Conservation (phyloP, 2,888 invertebrate species). For the Drosophila kuntzei region DNA sequence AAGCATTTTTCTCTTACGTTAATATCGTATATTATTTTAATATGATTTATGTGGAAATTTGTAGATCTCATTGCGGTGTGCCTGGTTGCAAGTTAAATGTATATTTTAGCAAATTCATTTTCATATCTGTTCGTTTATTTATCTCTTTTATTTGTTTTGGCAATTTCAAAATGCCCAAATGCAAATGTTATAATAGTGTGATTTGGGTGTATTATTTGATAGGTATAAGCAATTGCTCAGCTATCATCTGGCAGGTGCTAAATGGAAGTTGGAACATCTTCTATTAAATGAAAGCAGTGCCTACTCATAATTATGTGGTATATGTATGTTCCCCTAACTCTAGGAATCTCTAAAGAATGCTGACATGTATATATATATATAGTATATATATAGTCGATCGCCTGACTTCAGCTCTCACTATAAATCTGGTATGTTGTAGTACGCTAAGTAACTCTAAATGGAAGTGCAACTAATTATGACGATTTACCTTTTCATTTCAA, state of each 20-base stretch:
- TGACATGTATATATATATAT: slow-evolving; percentile 14
- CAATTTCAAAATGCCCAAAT: slow-evolving; percentile 44
- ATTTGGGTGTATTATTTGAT: slow-evolving; percentile 21
- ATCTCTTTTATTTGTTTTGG: slow-evolving; percentile 14
- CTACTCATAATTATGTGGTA: slow-evolving; percentile 21
- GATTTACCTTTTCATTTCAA: neutral
- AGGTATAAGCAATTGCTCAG: slow-evolving; percentile 41
- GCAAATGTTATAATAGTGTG: slow-evolving; percentile 34
- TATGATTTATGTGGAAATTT: slow-evolving; percentile 59
- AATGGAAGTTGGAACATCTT: slow-evolving; percentile 38
- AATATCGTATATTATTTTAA: slow-evolving; percentile 61
- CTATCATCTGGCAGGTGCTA: slow-evolving; percentile 48
- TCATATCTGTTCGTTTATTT: slow-evolving; percentile 25
- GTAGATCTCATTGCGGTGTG: slow-evolving; percentile 67
- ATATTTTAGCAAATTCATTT: slow-evolving; percentile 56
- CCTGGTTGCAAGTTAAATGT: slow-evolving; percentile 61
- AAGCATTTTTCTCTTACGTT: slow-evolving; percentile 53
- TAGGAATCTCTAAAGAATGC: slow-evolving; percentile 39
- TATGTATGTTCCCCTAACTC: slow-evolving; percentile 22
- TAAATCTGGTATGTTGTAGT: slow-evolving; percentile 45
- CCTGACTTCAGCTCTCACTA: slow-evolving; percentile 32
- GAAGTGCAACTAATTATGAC: slow-evolving; percentile 34
- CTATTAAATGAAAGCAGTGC: slow-evolving; percentile 55
- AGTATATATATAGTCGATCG: slow-evolving; percentile 3
- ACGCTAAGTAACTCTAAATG: slow-evolving; percentile 58